Evolutionary conservation across 2,888 invertebrate species (phyloP), one percentile per base, ranked within the genome.

Genomic region (Hydroisotoma schaefferi): DNA sequence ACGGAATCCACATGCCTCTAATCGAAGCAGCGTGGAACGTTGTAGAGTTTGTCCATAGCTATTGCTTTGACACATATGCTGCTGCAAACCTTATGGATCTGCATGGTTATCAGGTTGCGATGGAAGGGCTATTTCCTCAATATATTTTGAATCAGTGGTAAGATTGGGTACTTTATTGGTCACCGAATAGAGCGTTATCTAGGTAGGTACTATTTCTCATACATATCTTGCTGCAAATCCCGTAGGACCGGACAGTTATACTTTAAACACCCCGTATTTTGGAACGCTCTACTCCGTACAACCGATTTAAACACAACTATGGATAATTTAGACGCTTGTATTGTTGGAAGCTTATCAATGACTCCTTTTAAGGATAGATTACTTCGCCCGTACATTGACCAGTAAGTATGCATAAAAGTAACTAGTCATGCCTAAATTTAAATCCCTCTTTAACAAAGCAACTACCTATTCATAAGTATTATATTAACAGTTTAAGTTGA

Each of bases 11-110:
- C 33, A 65, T 62, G 26, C 67, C 65, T 0, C 62, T 63, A 23
- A 56, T 69, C 18, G 69, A 69, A 23, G 65, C 65, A 5, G 65
- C 67, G 3, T 69, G 67, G 67, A 62, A 55, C n/a, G 65, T 62
- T 8, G 23, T 69, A 2, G 55, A 59, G 10, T 67, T 67, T 40
- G 62, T 65, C 6, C 69, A 69, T 55, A 67, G 52, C 18, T 62
- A 54, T 37, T 69, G 69, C 55, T 65, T 63, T 22, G 49, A 65
- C 10, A 33, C 33, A 18, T 59, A 62, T 28, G 22, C 22, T 2
- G 15, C 37, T n/a, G 58, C 61, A 4, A 49, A 49, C 29, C 33
- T 52, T 25, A 53, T 61, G 49, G 56, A 61, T 23, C 58, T 58
- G 26, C 58, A 53, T 40, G 58, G 54, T 20, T 53, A 58, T 40